Base-by-base conservation (phyloP, 2,888 invertebrate genomes). In the Heliconius charithonia region DNA sequence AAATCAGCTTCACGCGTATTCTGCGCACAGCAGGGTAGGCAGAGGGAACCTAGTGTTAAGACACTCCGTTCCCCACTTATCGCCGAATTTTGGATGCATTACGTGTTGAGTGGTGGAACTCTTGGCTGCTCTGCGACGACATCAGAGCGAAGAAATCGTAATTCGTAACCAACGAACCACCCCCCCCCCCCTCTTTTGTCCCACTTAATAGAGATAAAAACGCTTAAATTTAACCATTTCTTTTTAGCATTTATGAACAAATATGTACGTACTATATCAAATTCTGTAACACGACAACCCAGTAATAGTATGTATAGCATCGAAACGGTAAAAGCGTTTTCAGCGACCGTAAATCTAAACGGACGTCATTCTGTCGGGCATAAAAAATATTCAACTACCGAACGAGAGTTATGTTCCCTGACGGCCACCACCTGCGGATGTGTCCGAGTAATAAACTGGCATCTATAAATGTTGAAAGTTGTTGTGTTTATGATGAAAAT, bases 271-370 rank as follows among this genome's bases (percentile, higher is more conserved):
- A 27, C 16, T 25, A 13, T 9, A 45, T 45, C 19, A 37, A 25
- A 37, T 22, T 37, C n/a, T 22, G 67, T 67, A n/a, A 16, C 16
- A 13, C 63, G 13, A 41, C 41, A 41, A 4, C 29, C 29, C 29
- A 59, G n/a, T 32, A 59, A n/a, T 19, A 72, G 72, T n/a, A 59
- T 16, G 9, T 59, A 37, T 59, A 25, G 56, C n/a, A 59, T 59
- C 6, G n/a, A 59, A 56, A 59, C 29, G 51, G 27, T 72, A 72
- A 56, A 72, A 72, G 29, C 56, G 32, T 56, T 72, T 56, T 32
- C 74, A 63, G 41, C 41, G 74, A 13, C 74, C 65, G 74, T 74
- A 74, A 74, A 74, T 65, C 27, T 74, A 45, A 4, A 74, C 41
- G 63, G 6, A 65, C 45, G 74, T 74, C 74, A 74, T 74, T 45